Evolutionary conservation across 1,140 invertebrate species (phyloP).

Genomic region (Pseudomyrmex dendroicus): DNA sequence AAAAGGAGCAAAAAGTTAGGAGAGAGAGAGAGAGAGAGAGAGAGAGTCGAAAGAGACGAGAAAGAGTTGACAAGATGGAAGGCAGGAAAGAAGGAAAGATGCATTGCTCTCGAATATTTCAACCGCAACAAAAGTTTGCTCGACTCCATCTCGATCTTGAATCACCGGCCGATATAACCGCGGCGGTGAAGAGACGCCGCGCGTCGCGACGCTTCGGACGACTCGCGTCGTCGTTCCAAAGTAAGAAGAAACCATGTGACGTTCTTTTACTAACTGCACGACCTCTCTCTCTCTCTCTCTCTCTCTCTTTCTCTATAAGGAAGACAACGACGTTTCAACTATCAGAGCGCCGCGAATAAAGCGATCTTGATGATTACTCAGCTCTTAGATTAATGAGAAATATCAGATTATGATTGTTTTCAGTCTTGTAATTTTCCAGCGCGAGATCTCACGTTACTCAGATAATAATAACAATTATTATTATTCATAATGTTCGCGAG

Average conservation of each 20-base stretch:
- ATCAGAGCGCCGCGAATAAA: slow-evolving; percentile 1
- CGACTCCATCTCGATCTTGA: slow-evolving; percentile 44
- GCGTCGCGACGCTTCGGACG: neutral
- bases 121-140: slow-evolving; percentile 70
- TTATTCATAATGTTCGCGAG: neutral
- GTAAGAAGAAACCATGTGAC: slow-evolving; percentile 50
- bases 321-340: slow-evolving; percentile 6
- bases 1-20: neutral
- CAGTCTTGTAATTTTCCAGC: neutral
- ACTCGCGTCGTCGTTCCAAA: neutral
- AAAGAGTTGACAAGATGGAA: neutral
- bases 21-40: neutral
- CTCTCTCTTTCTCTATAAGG: no score
- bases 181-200: slow-evolving; percentile 11
- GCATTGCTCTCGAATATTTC: slow-evolving; percentile 74
- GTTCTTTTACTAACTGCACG: slow-evolving; percentile 12
- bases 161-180: slow-evolving; percentile 36
- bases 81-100: slow-evolving; percentile 26
- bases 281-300: neutral
- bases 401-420: neutral
- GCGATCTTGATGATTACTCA: slow-evolving; percentile 29
- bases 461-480: no score
- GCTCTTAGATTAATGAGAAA: slow-evolving; percentile 37
- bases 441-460: no score
- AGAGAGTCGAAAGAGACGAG: slow-evolving; percentile 37